Base-by-base conservation (phyloP, 2,888 invertebrate genomes). In the Epinotia nisella region DNA sequence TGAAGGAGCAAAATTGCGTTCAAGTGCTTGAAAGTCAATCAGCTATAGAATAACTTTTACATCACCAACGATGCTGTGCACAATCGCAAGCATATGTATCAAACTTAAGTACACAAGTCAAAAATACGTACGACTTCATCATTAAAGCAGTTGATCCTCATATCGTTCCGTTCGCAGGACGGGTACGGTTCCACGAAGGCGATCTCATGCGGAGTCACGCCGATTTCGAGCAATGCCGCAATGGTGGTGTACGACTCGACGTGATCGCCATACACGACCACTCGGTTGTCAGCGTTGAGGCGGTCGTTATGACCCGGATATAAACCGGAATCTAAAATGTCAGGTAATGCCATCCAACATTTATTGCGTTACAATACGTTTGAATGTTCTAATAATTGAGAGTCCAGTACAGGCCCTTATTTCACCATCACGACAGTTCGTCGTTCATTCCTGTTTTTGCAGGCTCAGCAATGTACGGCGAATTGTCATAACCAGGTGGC, bases 241-340 rank as follows among this genome's bases (percentile, higher is more conserved):
- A 97, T 85, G 78, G 96, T 96, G 71, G 94, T 94, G 80, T 95
- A 96, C 0, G 95, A 95, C 82, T 96, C 95, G 61, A 97, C 80
- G 71, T 94, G 94, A 66, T 94, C 94, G 0, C 97, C 97, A 82
- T 97, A 97, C 0, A 97, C 94, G 0, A 97, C 86, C 39, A 96
- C 86, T 21, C 78, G 88, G 61, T 88, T 89, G 0, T 78, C 72
- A 2, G 71, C 70, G 62, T 82, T 81, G 1, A 90, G 74, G 19
- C 77, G 76, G n/a, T 75, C 51, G 29, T 29, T 24, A 17, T n/a
- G n/a, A 17, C 29, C 62, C 51, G 9, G 1, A 15, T 58, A 21
- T 29, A 1, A 24, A 49, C 15, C 49, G 49, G 15, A n/a, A 5
- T 1, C 1, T 49, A 49, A n/a, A 49, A n/a, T n/a, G 5, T 5